Conservation (phyloP, 35 echinoderm and acorn worm genomes). For the Hemicentrotus pulcherrimus region DNA sequence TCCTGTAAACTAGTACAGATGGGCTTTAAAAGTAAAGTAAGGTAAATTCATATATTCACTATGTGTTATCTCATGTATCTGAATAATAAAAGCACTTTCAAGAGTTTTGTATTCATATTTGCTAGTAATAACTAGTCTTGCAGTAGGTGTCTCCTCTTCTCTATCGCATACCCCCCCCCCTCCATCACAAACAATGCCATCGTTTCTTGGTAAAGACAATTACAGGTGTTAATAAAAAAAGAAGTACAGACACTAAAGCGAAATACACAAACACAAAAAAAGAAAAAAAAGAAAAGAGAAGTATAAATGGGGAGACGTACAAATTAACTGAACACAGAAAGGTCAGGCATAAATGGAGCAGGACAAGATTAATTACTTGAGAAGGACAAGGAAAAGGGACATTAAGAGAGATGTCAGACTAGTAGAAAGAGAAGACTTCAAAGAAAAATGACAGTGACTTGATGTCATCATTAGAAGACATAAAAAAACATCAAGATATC, state of each 20-base stretch:
- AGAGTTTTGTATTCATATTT: no score
- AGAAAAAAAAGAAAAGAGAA: no score
- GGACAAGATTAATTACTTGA: background rate
- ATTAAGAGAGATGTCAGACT: background rate
- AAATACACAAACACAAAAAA: background rate
- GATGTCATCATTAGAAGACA: background rate
- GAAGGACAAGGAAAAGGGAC: background rate
- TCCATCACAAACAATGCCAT: background rate
- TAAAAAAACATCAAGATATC: background rate
- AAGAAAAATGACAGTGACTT: background rate
- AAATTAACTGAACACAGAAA: background rate
- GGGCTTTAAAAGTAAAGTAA: no score
- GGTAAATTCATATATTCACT: no score
- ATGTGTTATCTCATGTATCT: no score
- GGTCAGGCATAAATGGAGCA: background rate
- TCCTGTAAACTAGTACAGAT: no score
- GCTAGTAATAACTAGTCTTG: no score
- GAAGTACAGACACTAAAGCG: no score
- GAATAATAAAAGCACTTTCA: no score
- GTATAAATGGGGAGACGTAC: background rate
- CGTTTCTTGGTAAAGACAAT: background rate
- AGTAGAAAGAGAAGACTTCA: background rate
- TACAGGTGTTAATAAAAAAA: background rate
- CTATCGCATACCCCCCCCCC: no score
- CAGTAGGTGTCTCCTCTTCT: no score